A percentile compares a stretch with the other conserved stretches of the same genome.
Evolutionary conservation across 2,888 invertebrate genomes (phyloP).

Genomic region (Mythimna lalbum): DNA sequence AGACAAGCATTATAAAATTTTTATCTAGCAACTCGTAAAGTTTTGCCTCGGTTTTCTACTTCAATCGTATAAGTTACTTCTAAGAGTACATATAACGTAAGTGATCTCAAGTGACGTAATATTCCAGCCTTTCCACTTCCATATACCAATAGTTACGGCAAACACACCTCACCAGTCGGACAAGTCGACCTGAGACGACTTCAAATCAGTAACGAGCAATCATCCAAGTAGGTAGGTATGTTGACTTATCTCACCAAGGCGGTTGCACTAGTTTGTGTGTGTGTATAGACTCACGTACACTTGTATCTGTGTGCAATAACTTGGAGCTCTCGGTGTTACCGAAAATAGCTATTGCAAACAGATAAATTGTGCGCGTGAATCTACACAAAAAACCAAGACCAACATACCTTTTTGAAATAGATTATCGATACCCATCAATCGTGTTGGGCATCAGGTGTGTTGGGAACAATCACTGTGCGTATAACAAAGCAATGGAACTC

Average conservation of each 20-base stretch:
- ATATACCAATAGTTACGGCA: conserved; percentile 68
- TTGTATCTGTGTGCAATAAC: background rate
- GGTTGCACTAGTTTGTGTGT: background rate
- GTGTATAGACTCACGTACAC: background rate
- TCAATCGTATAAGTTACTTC: background rate
- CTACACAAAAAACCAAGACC: background rate
- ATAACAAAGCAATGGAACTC: no score
- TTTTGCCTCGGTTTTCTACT: background rate
- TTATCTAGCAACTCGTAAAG: background rate
- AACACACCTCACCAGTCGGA: conserved; percentile 71
- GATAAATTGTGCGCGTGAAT: background rate
- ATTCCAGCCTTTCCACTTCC: conserved; percentile 60
- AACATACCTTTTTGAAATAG: background rate
- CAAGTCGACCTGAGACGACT: conserved; percentile 72
- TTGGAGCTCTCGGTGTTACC: background rate
- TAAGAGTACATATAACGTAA: background rate
- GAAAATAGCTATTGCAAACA: background rate
- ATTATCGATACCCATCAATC: background rate
- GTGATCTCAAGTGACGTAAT: conserved; percentile 61
- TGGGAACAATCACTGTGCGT: no score
- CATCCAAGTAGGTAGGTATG: conserved; percentile 17
- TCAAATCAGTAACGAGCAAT: conserved; percentile 54
- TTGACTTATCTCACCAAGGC: no score
- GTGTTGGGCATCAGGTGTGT: no score
- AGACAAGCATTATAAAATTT: background rate